Evolutionary conservation across 2,113 vertebrate species (phyloP), one percentile per base, ranked within the genome.

Genomic region (Raja brachyura): DNA sequence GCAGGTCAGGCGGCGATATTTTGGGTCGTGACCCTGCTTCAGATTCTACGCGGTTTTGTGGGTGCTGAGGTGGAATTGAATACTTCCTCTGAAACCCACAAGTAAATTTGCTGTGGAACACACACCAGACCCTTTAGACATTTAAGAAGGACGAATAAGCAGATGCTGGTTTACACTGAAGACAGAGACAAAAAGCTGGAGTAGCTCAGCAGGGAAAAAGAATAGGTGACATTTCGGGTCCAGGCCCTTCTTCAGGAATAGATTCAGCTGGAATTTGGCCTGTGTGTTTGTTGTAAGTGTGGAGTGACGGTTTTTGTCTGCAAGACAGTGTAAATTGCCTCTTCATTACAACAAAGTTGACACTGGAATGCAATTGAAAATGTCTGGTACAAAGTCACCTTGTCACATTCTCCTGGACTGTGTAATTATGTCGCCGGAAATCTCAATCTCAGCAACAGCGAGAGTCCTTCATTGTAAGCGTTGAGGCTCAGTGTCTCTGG

Each of bases 311-410:
- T 86, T 61, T 14, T 11, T n/a, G 83, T 25, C 83, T 61, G 4
- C 54, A 31, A 59, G 83, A 86, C 28, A 63, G 28, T 5, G n/a
- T 22, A 13, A 31, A 86, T 63, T 61, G 0, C 25, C n/a, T 86
- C 33, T 86, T 63, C n/a, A 86, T 63, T 86, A 85, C 56, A 85
- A 85, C 81, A 85, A 85, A 54, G 25, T 59, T 56, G 81, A 59
- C 13, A 9, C 81, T 61, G 81, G 4, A 85, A 85, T 59, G 81
- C 81, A n/a, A 85, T 85, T 54, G 81, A 85, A 85, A 54, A 85
- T n/a, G 25, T 31, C 56, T 6, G 22, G 28, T 28, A 86, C 83
- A 86, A 86, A 63, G 83, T 86, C 83, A 86, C 59, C 83, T 86
- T 86, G 83, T 86, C 83, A 31, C 59, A 86, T 86, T 31, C 25